Percentiles rank a stretch among this genome's conserved stretches.
Conservation (phyloP, 2,113 vertebrate species). For the Phaetusa simplex region DNA sequence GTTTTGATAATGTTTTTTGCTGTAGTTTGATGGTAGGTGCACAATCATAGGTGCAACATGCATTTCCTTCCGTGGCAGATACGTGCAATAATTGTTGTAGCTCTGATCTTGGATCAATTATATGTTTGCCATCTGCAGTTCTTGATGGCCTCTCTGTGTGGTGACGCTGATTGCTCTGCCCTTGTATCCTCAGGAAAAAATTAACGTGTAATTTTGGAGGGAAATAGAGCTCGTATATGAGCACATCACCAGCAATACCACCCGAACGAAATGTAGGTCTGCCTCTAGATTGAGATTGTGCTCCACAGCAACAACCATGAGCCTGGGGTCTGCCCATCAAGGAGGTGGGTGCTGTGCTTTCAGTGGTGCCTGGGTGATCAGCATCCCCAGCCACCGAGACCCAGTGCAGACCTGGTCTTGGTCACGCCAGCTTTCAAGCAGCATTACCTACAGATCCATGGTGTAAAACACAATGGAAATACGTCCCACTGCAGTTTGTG, state of each 20-base stretch:
- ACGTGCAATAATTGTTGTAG: background rate
- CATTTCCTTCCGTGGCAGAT: background rate
- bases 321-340: background rate
- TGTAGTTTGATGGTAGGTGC: background rate
- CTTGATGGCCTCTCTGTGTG: background rate
- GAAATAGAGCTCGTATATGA: background rate
- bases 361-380: background rate
- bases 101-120: background rate
- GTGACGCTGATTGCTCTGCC: background rate
- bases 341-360: background rate
- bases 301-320: background rate
- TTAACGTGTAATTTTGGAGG: background rate
- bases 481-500: background rate
- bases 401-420: background rate
- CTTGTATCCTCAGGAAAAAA: background rate
- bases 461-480: background rate
- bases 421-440: background rate
- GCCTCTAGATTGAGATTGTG: background rate
- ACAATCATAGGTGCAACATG: background rate
- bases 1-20: background rate
- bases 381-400: background rate
- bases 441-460: background rate
- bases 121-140: background rate
- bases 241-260: background rate
- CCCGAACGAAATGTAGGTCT: background rate